A percentile compares a stretch with the other conserved stretches of the same genome.
Evolutionary conservation across 2,113 vertebrate genomes (phyloP).

Genomic region (Rhinoderma darwinii): DNA sequence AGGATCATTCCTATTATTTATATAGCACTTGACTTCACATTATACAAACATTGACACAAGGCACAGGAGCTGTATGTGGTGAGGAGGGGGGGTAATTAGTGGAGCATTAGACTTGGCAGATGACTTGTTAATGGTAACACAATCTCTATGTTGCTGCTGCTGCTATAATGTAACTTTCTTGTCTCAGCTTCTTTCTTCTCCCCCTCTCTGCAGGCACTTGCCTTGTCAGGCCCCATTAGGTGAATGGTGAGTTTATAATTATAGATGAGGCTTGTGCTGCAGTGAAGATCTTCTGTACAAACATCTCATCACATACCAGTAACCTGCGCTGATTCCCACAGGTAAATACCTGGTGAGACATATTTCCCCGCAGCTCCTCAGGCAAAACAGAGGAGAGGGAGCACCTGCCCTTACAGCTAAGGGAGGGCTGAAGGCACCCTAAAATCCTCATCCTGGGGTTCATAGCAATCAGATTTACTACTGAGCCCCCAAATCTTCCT

Average conservation of each 20-base stretch:
- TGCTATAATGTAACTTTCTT: not conserved
- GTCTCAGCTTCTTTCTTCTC: not conserved
- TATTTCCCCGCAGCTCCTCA: slow-evolving; percentile 18
- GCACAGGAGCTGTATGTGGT: not conserved
- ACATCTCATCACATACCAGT: slow-evolving; percentile 22
- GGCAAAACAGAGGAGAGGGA: not conserved
- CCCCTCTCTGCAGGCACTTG: not conserved
- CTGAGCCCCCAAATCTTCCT: not conserved
- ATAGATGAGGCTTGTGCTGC: not conserved
- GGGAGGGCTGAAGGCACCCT: not conserved
- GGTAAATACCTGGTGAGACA: slow-evolving; percentile 31
- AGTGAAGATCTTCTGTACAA: slow-evolving; percentile 6
- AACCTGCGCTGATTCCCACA: slow-evolving; percentile 14
- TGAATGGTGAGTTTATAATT: slow-evolving; percentile 28
- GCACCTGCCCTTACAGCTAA: slow-evolving; percentile 2
- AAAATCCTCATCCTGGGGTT: not conserved
- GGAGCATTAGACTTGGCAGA: not conserved
- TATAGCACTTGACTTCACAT: not conserved
- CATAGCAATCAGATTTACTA: not conserved
- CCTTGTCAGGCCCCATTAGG: slow-evolving; percentile 11
- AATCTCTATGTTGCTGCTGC: not conserved
- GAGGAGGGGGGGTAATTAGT: not conserved
- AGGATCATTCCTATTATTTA: not conserved
- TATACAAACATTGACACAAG: not conserved
- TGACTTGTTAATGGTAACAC: not conserved